Base-by-base conservation (phyloP, 2,113 vertebrate species). In the Rhadina sibilatrix region DNA sequence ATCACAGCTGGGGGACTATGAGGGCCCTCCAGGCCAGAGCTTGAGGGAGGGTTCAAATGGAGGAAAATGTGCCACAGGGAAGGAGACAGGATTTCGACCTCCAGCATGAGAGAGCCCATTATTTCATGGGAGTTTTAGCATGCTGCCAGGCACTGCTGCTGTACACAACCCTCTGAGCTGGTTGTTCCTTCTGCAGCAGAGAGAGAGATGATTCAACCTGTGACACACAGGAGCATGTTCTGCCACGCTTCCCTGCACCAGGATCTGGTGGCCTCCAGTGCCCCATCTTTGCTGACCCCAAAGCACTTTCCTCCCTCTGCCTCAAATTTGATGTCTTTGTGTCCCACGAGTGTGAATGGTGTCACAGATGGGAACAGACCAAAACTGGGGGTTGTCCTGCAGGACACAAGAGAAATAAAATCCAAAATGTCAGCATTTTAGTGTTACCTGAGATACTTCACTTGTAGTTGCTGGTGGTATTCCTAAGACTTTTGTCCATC, bases 271-370 rank as follows among this genome's bases (percentile, higher is more conserved):
- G 24, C 35, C 75, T 74, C 46, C 44, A 24, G 25, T 1, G 6
- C 49, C 53, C 66, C 16, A 31, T 3, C 38, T 59, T 38, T 63
- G 30, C 83, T 65, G 46, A 22, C 15, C 42, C 17, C 37, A 31
- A 2, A 17, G 16, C 2, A 1, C 17, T 71, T 59, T 14, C 7
- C n/a, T 52, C 27, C 37, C 27, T 54, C 46, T 28, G 9, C 38
- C n/a, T 69, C 49, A 15, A 4, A 37, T 72, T 56, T 3, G 3
- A 35, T 3, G 4, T 5, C 10, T 31, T 47, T 33, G 10, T 2
- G 1, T 24, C n/a, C 53, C 8, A 4, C 0, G 3, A 59, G 12
- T 1, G 1, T 9, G 18, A 87, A 52, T 2, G 5, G 21, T 21
- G 23, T 33, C 77, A 38, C 69, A 84, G 31, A 35, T 50, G 14